phyloP scores from a whole-genome alignment of 2,113 vertebrate genomes.

The Aix galericulata region DNA sequence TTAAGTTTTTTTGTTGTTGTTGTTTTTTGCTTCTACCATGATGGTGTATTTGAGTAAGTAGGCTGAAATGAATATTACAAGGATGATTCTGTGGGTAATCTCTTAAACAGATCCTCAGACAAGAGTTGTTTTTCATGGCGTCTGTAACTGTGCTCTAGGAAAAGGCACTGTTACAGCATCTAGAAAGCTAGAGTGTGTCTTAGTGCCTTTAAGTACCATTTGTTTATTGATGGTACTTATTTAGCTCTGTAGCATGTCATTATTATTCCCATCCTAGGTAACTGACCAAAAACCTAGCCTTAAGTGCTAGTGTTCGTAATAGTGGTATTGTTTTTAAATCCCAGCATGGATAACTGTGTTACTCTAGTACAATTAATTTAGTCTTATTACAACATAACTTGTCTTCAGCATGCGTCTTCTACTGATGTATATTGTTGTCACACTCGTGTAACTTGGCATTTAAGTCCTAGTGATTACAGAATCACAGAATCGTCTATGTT shows the following conservation, averaged over 20 bases:
- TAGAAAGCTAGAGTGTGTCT: neutral
- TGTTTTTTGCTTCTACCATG: neutral
- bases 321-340: neutral
- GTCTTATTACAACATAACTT: neutral
- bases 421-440: neutral
- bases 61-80: neutral
- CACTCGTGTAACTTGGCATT: neutral
- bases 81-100: neutral
- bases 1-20: no score
- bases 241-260: neutral
- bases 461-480: no score
- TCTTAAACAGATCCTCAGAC: neutral
- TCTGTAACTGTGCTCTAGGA: neutral
- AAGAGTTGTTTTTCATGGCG: neutral
- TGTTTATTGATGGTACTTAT: no score
- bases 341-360: neutral
- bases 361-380: neutral
- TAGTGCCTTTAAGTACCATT: neutral
- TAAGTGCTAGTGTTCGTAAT: no score
- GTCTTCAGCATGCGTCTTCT: neutral
- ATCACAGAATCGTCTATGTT: no score
- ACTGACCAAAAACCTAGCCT: neutral
- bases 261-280: rapidly evolving
- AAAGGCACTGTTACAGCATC: neutral
- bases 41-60: neutral